Conservation (phyloP, 2,113 vertebrate species). For the Zootoca vivipara region DNA sequence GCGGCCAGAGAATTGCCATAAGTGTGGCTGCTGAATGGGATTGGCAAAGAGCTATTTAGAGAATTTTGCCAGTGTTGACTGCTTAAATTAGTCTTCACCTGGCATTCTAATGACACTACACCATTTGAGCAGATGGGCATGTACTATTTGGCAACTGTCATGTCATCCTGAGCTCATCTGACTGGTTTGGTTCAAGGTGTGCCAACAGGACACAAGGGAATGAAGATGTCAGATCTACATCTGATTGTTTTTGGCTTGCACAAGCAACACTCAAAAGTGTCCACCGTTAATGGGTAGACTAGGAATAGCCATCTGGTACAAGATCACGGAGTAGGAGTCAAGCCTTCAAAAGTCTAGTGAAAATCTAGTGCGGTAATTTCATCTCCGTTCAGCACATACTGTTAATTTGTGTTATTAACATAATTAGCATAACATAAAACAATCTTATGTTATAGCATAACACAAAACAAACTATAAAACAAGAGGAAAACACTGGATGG, state of each 20-base stretch:
- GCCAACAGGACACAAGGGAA: slow-evolving; percentile 3
- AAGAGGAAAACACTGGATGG: neutral
- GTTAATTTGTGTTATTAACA: neutral
- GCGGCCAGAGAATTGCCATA: neutral
- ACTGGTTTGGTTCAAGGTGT: neutral
- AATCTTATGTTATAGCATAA: too few species aligned
- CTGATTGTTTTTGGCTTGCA: neutral
- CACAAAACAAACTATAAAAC: neutral
- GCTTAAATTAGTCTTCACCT: slow-evolving; percentile 7
- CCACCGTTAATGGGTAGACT: neutral
- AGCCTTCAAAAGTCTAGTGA: neutral
- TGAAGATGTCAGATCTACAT: neutral
- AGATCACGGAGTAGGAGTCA: neutral
- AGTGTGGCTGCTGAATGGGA: neutral
- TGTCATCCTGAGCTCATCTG: neutral
- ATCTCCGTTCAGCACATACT: neutral
- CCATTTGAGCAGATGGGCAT: slow-evolving; percentile 7
- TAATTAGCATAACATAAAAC: neutral
- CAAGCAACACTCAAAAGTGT: neutral
- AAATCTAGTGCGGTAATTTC: neutral
- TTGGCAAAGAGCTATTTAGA: neutral
- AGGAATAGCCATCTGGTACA: neutral
- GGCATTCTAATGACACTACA: neutral
- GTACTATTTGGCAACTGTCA: neutral
- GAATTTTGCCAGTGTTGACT: neutral